Conservation (phyloP, 2,888 invertebrate species). For the Drosophila gaucha region DNA sequence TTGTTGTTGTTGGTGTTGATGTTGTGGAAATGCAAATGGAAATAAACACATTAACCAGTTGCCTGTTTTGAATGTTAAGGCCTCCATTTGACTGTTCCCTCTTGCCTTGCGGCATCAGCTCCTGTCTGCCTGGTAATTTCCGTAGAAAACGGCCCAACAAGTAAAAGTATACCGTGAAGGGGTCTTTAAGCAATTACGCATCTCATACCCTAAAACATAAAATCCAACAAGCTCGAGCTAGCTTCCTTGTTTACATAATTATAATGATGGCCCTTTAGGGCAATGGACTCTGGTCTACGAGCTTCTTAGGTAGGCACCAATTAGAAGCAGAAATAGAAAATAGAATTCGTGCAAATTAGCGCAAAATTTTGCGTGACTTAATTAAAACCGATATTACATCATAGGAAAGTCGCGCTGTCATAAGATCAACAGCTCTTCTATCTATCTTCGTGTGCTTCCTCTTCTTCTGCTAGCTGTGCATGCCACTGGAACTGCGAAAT, state of each 20-base stretch:
- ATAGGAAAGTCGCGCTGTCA: slow-evolving; percentile 57
- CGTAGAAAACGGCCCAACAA: slow-evolving; percentile 45
- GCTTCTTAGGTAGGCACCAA: slow-evolving; percentile 24
- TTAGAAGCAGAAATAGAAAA: slow-evolving; percentile 64
- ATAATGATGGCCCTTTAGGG: slow-evolving; percentile 37
- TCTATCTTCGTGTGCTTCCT: slow-evolving; percentile 11
- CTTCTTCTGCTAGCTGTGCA: slow-evolving; percentile 39
- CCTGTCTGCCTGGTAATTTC: slow-evolving; percentile 39
- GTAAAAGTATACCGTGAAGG: slow-evolving; percentile 29
- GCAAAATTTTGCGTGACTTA: slow-evolving; percentile 77
- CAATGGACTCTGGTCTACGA: slow-evolving; percentile 21
- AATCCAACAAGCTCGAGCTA: slow-evolving; percentile 19
- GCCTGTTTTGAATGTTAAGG: slow-evolving; percentile 63
- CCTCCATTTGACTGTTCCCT: slow-evolving; percentile 8
- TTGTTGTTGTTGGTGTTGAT: background rate
- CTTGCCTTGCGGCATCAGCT: background rate
- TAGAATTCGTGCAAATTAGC: slow-evolving; percentile 63
- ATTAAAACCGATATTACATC: slow-evolving; percentile 74
- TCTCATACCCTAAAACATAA: slow-evolving; percentile 21
- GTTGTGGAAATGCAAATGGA: slow-evolving; percentile 35
- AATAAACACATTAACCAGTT: slow-evolving; percentile 29
- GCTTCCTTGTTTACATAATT: slow-evolving; percentile 68
- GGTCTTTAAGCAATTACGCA: slow-evolving; percentile 50
- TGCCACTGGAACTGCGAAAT: slow-evolving; percentile 58
- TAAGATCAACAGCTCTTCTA: slow-evolving; percentile 46